Conservation (phyloP, 2,797 vertebrate genomes). For the Poecilia wingei region DNA sequence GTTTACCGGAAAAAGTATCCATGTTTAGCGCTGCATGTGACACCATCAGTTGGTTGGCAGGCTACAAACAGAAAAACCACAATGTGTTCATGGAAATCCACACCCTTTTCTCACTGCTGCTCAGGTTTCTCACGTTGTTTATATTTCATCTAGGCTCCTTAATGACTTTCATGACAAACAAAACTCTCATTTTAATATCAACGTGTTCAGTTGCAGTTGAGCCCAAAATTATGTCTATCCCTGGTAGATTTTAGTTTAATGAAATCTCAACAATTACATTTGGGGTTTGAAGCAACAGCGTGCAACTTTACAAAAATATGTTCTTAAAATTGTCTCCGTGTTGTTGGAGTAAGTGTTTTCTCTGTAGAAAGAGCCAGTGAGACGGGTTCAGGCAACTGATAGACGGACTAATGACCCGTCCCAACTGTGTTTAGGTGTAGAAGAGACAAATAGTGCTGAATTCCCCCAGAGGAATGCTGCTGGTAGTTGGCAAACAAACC, state of each 20-base stretch:
- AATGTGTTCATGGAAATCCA: neutral
- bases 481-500: neutral
- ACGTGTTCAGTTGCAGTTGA: neutral
- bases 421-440: too few species aligned
- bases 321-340: too few species aligned
- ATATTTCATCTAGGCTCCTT: neutral
- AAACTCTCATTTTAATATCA: neutral
- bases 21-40: neutral
- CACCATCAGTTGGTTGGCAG: neutral
- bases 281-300: neutral
- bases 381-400: neutral
- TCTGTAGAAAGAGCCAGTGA: neutral
- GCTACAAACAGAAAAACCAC: neutral
- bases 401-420: too few species aligned
- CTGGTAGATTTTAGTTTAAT: neutral
- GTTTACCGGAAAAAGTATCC: neutral
- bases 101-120: neutral
- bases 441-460: neutral
- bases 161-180: neutral
- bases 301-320: too few species aligned
- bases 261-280: neutral
- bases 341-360: neutral
- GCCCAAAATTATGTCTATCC: neutral
- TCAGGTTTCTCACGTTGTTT: neutral
- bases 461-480: neutral